phyloP scores from a whole-genome alignment of 2,888 invertebrate genomes.

The Drosophila testacea region DNA sequence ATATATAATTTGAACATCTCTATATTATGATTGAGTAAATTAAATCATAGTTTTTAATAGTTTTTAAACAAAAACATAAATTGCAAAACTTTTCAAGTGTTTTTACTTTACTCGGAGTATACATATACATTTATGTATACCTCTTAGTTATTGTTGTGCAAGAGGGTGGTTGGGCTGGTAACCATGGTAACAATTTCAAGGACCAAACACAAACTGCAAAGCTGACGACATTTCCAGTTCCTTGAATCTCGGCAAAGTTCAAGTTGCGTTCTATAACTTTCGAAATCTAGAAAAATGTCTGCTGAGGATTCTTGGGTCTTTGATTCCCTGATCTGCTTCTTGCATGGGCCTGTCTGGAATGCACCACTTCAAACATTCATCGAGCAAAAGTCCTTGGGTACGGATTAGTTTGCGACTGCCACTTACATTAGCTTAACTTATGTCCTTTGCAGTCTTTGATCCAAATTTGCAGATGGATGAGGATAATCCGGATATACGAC shows the following conservation, averaged over 20 bases:
- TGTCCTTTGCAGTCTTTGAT: slow-evolving; percentile 91
- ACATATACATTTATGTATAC: neutral
- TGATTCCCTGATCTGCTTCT: slow-evolving; percentile 95
- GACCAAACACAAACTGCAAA: slow-evolving; percentile 60
- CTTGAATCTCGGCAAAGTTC: slow-evolving; percentile 5
- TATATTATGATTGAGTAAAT: slow-evolving; percentile 82
- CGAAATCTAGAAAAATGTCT: slow-evolving; percentile 74
- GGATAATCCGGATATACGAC: slow-evolving; percentile 89
- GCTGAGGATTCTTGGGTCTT: slow-evolving; percentile 95
- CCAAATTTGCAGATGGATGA: slow-evolving; percentile 89
- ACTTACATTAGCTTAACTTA: slow-evolving; percentile 6
- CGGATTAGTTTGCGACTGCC: neutral
- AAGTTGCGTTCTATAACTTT: slow-evolving; percentile 1
- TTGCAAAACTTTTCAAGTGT: slow-evolving; percentile 51
- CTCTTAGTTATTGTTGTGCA: neutral
- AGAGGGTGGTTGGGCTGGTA: neutral
- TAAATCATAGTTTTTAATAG: slow-evolving; percentile 84
- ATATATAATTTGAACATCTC: slow-evolving; percentile 73
- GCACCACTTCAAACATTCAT: slow-evolving; percentile 95
- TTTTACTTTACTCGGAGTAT: slow-evolving; percentile 36
- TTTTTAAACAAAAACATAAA: slow-evolving; percentile 79
- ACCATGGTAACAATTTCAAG: slow-evolving; percentile 56
- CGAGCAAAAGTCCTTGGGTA: slow-evolving; percentile 96
- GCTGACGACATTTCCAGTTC: slow-evolving; percentile 42
- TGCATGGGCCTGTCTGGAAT: slow-evolving; percentile 97